Evolutionary conservation across 2,888 invertebrate species (phyloP), one percentile per base, ranked within the genome.

Genomic region (Mythimna albipuncta): DNA sequence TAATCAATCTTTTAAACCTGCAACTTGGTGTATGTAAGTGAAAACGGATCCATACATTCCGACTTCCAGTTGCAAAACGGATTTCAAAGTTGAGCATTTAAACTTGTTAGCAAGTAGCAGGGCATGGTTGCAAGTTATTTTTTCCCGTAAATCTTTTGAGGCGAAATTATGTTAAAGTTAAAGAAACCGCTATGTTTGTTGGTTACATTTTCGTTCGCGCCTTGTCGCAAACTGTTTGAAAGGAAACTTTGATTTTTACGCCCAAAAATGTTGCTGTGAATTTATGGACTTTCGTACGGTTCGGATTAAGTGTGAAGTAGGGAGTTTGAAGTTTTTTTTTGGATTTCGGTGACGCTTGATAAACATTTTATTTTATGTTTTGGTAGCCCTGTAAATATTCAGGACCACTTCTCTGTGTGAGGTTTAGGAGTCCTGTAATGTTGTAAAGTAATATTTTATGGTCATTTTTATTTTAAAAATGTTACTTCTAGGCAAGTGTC

Each of bases 31-130:
- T 70, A 74, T 71, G 77, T 86, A 79, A 86, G 84, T 87, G 82
- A 83, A 87, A 86, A 77, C 64, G 72, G 50, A 78, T 82, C 80
- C 74, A 81, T 81, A 84, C 70, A 85, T 83, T 61, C 68, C 62
- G 52, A 74, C 63, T 76, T 75, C 55, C 69, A 91, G 90, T 88
- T 91, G 89, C 84, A 87, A 89, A 91, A 91, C 90, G 89, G 89
- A 87, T 90, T 87, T 71, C 82, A 64, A 91, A 92, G 89, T 93
- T 91, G 67, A 79, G 69, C 89, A 86, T 89, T 91, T 91, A 85
- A 92, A 91, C 90, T 93, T 91, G 90, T 91, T 91, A 87, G 84
- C 78, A 67, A 76, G 82, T 63, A 65, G 71, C 26, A 26, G 26
- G 26, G 26, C 26, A 26, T 69, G 67, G 68, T 64, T 70, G 75